Evolutionary conservation across 2,797 vertebrate genomes (phyloP).

Genomic region (Helarctos malayanus): DNA sequence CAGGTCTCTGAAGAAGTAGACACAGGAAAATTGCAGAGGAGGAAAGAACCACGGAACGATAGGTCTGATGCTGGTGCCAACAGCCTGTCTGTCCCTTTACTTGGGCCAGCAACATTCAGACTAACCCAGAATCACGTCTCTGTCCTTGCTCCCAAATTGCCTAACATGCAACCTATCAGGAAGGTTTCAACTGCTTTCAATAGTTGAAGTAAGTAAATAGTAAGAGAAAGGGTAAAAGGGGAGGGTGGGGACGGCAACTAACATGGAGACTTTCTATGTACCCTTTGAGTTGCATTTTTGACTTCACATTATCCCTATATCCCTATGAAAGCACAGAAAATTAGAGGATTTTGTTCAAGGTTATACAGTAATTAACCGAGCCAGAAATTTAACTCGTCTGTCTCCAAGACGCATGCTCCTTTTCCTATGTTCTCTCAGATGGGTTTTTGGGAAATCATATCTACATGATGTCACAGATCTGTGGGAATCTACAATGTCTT

Average conservation of each 20-base stretch:
- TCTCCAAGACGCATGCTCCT: neutral
- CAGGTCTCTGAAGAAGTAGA: constrained; percentile 49
- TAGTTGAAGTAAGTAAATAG: neutral
- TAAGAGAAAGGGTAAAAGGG: neutral
- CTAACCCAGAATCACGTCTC: neutral
- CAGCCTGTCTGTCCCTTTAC: neutral
- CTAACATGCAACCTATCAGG: neutral
- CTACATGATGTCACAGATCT: neutral
- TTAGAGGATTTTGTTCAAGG: constrained; percentile 28
- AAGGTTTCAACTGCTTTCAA: neutral
- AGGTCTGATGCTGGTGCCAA: rapidly evolving
- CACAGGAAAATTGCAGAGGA: neutral
- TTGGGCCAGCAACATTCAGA: neutral
- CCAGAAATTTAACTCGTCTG: constrained; percentile 4
- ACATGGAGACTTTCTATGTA: neutral
- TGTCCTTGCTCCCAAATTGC: neutral
- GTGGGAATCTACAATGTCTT: neutral
- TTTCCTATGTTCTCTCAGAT: neutral
- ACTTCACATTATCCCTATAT: neutral
- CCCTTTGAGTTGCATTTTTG: neutral
- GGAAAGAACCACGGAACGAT: neutral
- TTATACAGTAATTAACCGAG: neutral
- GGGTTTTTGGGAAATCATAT: neutral
- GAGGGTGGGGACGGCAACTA: neutral
- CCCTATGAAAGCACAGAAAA: constrained; percentile 43